Evolutionary conservation across 2,888 invertebrate species (phyloP).

Genomic region (Platypus cylindrus): DNA sequence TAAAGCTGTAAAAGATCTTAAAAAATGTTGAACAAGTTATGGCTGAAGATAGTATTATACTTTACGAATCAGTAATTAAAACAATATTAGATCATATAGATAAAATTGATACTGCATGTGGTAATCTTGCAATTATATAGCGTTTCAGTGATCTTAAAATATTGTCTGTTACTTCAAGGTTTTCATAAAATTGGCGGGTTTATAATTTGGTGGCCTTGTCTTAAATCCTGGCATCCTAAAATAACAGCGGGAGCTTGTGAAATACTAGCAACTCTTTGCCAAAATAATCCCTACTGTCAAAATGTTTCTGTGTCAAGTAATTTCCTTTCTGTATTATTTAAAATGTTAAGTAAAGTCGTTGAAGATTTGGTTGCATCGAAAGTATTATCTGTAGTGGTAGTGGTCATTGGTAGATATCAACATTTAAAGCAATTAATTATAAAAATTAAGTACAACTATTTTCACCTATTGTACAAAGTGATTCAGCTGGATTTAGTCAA

Average conservation of each 20-base stretch:
- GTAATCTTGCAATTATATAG: slow-evolving; percentile 31
- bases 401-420: too few relatives aligned
- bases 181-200: slow-evolving; percentile 79
- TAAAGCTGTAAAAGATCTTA: slow-evolving; percentile 47
- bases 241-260: slow-evolving; percentile 53
- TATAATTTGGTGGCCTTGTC: slow-evolving; percentile 52
- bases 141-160: neutral
- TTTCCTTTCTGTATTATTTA: slow-evolving; percentile 49
- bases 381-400: slow-evolving; percentile 65
- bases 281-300: slow-evolving; percentile 80
- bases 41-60: slow-evolving; percentile 41
- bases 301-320: slow-evolving; percentile 51
- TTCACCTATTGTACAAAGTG: slow-evolving; percentile 44
- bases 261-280: slow-evolving; percentile 64
- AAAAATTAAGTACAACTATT: too few relatives aligned
- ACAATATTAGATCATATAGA: slow-evolving; percentile 56
- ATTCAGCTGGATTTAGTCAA: slow-evolving; percentile 43
- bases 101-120: slow-evolving; percentile 68
- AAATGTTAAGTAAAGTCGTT: slow-evolving; percentile 41
- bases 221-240: slow-evolving; percentile 46
- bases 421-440: too few relatives aligned
- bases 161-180: slow-evolving; percentile 38
- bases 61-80: slow-evolving; percentile 52
- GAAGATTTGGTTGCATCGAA: slow-evolving; percentile 52
- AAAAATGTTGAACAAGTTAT: slow-evolving; percentile 37